Evolutionary conservation across 1,140 invertebrate species (phyloP).

Genomic region (Drosophila mojavensis): DNA sequence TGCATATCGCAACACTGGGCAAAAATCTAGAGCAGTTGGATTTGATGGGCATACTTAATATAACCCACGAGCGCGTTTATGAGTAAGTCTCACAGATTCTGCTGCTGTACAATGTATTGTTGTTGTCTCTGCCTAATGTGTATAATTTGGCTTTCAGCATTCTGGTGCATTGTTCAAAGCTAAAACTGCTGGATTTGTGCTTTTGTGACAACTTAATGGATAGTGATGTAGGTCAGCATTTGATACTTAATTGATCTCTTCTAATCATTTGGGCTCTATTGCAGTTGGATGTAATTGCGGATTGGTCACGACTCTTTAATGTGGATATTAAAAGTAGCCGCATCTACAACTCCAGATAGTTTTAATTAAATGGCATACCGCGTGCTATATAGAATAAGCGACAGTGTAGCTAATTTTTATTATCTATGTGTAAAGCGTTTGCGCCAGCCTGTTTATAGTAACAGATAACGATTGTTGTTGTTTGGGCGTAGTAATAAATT

Average conservation of each 20-base stretch:
- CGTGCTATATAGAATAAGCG: neutral
- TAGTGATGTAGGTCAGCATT: constrained; percentile 85
- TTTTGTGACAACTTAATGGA: constrained; percentile 92
- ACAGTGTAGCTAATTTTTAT: neutral
- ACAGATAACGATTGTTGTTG: constrained; percentile 10
- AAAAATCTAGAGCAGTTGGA: constrained; percentile 91
- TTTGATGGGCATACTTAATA: constrained; percentile 90
- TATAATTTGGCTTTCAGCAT: constrained; percentile 85
- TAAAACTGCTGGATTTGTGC: constrained; percentile 92
- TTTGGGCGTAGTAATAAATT: constrained; percentile 19
- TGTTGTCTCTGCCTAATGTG: neutral
- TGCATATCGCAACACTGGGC: constrained; percentile 88
- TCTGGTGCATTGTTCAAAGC: constrained; percentile 87
- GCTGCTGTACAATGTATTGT: neutral
- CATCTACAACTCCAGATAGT: constrained; percentile 49
- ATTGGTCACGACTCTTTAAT: constrained; percentile 73
- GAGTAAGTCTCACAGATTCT: constrained; percentile 84
- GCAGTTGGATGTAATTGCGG: constrained; percentile 58
- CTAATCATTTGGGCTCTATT: neutral
- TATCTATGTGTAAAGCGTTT: constrained; percentile 16
- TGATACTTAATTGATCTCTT: neutral
- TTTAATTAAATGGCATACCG: neutral
- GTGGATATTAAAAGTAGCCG: constrained; percentile 80
- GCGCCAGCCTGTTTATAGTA: neutral
- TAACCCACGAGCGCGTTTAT: constrained; percentile 89